Evolutionary conservation across 1,140 invertebrate genomes (phyloP), one percentile per base, ranked within the genome.

Genomic region (Agraylea sexmaculata): DNA sequence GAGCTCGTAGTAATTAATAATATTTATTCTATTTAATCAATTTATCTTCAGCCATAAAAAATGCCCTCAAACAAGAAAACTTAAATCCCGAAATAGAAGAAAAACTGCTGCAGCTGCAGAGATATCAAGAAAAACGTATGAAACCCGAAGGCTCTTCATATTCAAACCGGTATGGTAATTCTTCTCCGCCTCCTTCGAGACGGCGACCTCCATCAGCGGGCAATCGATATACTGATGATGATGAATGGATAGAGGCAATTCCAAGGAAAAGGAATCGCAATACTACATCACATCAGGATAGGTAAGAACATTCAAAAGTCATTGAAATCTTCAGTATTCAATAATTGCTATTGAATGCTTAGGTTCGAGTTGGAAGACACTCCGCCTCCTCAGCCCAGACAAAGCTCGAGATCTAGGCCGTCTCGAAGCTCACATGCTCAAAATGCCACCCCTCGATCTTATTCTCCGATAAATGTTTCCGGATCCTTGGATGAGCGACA

Each of bases 81-180:
- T 64, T 92, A 10, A 87, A 88, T 59, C 88, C 89, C 1, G 89
- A 93, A 60, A 87, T 93, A 32, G 87, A 93, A 58, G 88, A 92
- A 47, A 93, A 93, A 56, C 57, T 94, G 15, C 64, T 92, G 3
- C 85, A 87, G 47, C 68, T 91, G 45, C 88, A 91, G 57, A 74
- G 83, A 20, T 87, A 90, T 53, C 85, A 88, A 50, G 84, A 87
- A 52, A 78, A 77, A 42, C 79, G 83, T 50, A 85, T 78, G 73
- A 80, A 80, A 46, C 62, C 62, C 0, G 62, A 64, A 15, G 28
- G 59, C 64, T 45, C 51, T 52, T n/a, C n/a, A n/a, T n/a, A n/a
- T n/a, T n/a, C n/a, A n/a, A n/a, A n/a, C n/a, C n/a, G n/a, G n/a
- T n/a, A n/a, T n/a, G 35, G 51, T n/a, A 49, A 52, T 2, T 28